Evolutionary conservation across 2,113 vertebrate species (phyloP).

Genomic region (Rhinolophus ferrumequinum): DNA sequence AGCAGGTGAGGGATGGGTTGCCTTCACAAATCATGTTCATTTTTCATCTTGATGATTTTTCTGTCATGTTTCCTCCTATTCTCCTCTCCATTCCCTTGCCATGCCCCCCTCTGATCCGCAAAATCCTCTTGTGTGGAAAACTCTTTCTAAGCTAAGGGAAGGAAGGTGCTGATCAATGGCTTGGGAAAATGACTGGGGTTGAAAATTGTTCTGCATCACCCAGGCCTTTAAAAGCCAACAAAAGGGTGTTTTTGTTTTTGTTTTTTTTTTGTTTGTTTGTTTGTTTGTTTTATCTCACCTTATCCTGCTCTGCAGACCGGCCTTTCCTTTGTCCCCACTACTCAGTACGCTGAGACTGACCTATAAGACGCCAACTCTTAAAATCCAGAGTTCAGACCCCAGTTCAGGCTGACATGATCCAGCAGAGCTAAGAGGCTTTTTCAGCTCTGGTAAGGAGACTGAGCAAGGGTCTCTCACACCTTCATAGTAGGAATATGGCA

Average conservation of each 20-base stretch:
- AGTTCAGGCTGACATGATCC: not conserved
- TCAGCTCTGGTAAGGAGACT: conserved; percentile 77
- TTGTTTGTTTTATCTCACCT: too few relatives aligned
- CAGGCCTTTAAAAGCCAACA: not conserved
- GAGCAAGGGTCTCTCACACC: conserved; percentile 68
- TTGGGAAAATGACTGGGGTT: not conserved
- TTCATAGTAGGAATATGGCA: conserved; percentile 74
- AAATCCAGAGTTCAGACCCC: not conserved
- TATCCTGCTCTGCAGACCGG: not conserved
- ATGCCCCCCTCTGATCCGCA: not conserved
- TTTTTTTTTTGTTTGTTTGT: too few relatives aligned
- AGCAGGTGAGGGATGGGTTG: not conserved
- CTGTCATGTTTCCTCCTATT: conserved; percentile 57
- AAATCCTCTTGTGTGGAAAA: conserved; percentile 46
- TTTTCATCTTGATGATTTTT: conserved; percentile 70
- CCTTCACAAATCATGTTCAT: conserved; percentile 66
- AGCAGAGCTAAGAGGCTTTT: conserved; percentile 67
- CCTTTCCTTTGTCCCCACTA: not conserved
- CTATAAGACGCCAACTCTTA: not conserved
- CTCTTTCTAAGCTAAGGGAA: not conserved
- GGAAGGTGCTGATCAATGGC: not conserved
- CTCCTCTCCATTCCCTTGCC: conserved; percentile 56
- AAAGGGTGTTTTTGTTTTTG: not conserved
- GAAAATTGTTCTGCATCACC: not conserved
- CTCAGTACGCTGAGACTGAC: not conserved